Evolutionary conservation across 2,113 vertebrate species (phyloP).

Genomic region (Mastomys natalensis): DNA sequence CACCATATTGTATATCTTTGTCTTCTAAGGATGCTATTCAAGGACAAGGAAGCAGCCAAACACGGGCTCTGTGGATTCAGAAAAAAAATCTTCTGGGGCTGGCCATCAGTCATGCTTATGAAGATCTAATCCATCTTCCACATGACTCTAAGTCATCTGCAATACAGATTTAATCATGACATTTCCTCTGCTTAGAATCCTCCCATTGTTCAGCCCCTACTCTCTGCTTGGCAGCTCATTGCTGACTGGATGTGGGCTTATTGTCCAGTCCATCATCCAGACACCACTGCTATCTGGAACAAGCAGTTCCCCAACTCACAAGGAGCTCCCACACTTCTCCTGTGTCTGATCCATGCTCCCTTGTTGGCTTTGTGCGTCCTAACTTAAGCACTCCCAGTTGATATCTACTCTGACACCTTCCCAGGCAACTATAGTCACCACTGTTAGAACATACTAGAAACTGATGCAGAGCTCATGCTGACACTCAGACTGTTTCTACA

Average conservation of each 20-base stretch:
- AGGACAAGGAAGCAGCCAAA: not conserved
- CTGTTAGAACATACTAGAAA: not conserved
- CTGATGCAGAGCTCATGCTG: not conserved
- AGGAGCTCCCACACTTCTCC: not conserved
- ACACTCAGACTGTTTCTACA: not conserved
- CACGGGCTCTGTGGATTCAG: not conserved
- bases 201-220: not conserved
- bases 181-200: not conserved
- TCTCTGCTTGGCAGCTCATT: not conserved
- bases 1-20: not conserved
- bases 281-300: too few relatives aligned
- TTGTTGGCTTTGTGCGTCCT: not conserved
- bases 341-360: not conserved
- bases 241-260: not conserved
- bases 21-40: not conserved
- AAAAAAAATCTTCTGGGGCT: not conserved
- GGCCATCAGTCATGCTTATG: not conserved
- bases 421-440: not conserved
- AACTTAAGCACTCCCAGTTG: too few relatives aligned
- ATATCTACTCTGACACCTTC: not conserved
- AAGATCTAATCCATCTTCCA: rapidly evolving
- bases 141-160: rapidly evolving
- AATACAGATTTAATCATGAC: not conserved
- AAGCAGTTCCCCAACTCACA: too few relatives aligned
- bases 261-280: too few relatives aligned